Evolutionary conservation across 2,113 vertebrate genomes (phyloP), one percentile per base, ranked within the genome.

Genomic region (Burhinus bistriatus): DNA sequence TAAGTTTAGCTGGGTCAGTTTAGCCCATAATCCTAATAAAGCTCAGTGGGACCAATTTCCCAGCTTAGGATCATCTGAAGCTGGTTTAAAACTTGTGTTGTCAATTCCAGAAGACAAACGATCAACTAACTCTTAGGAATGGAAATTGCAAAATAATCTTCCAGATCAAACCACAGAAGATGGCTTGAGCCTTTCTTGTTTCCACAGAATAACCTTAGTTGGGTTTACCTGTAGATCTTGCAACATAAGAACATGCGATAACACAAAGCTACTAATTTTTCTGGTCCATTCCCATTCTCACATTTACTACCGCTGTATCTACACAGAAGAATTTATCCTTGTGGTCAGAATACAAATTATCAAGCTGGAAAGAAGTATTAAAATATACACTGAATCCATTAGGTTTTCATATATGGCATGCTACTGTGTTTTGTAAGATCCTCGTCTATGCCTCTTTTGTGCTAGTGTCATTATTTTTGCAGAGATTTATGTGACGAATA

Each of bases 381-480:
- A 69, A 84, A 49, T 76, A 34, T 7, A 61, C 16, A 36, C 1
- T 7, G 42, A 70, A 49, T 27, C 12, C 3, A 5, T 54, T 61
- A 23, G 5, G 6, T 86, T 86, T 93, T 27, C n/a, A 57, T 30
- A 52, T 20, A 55, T 17, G 7, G 6, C 15, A 65, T 13, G 40
- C 4, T 19, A 57, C 7, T 54, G 66, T 18, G 5, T n/a, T 82
- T 84, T 57, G 16, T 55, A 83, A 72, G 42, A 57, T 47, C 6
- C 70, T 92, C 77, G 83, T 23, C 57, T 5, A 4, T 58, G 11
- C 9, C 8, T 72, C 38, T 45, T 71, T 59, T 84, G 57, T 91
- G 62, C 81, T 20, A 97, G 34, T 22, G 59, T 77, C 42, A 45
- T 49, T 73, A 70, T 69, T 92, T 93, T 79, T 84, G 40, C 69